phyloP scores from a whole-genome alignment of 2,888 invertebrate species.

The Thalpophila matura region DNA sequence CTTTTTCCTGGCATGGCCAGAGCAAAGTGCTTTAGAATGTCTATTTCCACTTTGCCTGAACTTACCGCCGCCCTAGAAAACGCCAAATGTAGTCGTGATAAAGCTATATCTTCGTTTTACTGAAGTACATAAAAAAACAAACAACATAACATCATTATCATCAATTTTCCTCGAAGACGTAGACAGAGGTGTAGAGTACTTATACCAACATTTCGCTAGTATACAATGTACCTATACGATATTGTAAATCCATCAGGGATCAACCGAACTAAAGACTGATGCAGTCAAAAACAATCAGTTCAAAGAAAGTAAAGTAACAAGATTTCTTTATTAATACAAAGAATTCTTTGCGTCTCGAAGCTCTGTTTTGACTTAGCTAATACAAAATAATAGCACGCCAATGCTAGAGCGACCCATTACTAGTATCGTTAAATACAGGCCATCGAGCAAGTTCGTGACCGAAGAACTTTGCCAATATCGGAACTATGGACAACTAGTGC shows the following conservation, averaged over 20 bases:
- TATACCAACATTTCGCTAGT: too few species aligned
- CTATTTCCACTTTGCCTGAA: constrained; percentile 19
- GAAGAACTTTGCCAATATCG: constrained; percentile 77
- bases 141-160: too few species aligned
- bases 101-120: background rate
- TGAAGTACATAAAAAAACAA: too few species aligned
- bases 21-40: constrained; percentile 33
- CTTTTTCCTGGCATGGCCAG: constrained; percentile 6
- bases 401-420: constrained; percentile 39
- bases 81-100: background rate
- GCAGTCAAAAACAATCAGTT: too few species aligned
- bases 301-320: constrained; percentile 1
- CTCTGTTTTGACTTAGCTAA: constrained; percentile 13
- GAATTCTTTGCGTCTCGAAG: too few species aligned
- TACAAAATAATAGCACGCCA: constrained; percentile 36
- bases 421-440: constrained; percentile 65
- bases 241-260: too few species aligned
- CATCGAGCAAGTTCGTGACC: constrained; percentile 69
- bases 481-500: constrained; percentile 71
- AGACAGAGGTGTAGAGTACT: too few species aligned
- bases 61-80: background rate
- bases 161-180: too few species aligned
- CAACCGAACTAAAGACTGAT: too few species aligned
- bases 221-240: too few species aligned
- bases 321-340: background rate